These are phyloP conservation scores for Platycheirus rosarum DNA, from an alignment of 2,888 invertebrate species.

Conservation along the genomic window DNA sequence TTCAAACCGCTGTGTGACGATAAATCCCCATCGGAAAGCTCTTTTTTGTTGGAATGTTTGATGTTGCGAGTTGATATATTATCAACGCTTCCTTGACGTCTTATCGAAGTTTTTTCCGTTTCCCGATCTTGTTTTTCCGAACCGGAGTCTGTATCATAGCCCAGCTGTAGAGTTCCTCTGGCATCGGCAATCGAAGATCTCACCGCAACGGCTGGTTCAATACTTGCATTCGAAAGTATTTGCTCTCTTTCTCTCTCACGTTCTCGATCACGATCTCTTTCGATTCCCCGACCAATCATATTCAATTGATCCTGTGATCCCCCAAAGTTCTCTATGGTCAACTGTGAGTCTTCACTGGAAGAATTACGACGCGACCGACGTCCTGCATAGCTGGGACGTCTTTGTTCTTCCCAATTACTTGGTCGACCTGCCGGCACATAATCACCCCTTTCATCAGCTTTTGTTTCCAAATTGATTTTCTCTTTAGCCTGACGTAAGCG, in stretches of 20 bases:
- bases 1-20: constrained; percentile 52
- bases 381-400: constrained; percentile 90
- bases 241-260: constrained; percentile 83
- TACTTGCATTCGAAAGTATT: constrained; percentile 82
- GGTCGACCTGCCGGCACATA: constrained; percentile 91
- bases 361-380: constrained; percentile 93
- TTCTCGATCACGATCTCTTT: constrained; percentile 82
- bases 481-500: constrained; percentile 86
- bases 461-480: constrained; percentile 85
- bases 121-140: constrained; percentile 86
- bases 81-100: constrained; percentile 85
- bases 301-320: constrained; percentile 95
- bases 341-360: constrained; percentile 92
- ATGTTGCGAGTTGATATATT: constrained; percentile 82
- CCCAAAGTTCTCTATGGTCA: constrained; percentile 96
- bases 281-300: constrained; percentile 92
- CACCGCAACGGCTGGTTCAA: constrained; percentile 87
- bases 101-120: constrained; percentile 84
- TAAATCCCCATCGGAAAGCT: constrained; percentile 85
- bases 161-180: constrained; percentile 87
- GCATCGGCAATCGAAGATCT: constrained; percentile 91
- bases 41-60: constrained; percentile 84
- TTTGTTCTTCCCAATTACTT: constrained; percentile 91
- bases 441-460: constrained; percentile 87
- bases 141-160: constrained; percentile 86